Percentiles rank a stretch among this genome's conserved stretches.
Evolutionary conservation across 2,797 vertebrate species (phyloP).

Genomic region (Scolopax bukidnonensis): DNA sequence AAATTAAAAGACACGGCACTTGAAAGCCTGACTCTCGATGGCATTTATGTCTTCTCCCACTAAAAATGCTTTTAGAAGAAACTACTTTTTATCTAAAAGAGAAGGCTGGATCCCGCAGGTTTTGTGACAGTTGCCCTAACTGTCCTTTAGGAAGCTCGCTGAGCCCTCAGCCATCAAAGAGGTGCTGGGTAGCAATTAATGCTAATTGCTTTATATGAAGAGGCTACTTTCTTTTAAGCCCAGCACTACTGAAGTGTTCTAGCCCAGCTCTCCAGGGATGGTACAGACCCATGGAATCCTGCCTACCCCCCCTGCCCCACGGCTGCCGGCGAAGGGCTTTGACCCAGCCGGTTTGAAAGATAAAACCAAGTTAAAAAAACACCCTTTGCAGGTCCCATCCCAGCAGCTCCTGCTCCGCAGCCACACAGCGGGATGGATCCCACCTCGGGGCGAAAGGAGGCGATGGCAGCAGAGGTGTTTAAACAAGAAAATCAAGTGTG

Average conservation of each 20-base stretch:
- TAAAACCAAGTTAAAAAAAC: not conserved
- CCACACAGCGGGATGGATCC: not conserved
- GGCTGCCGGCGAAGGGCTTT: not conserved
- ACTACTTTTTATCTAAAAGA: not conserved
- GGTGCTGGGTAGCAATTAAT: constrained; percentile 28
- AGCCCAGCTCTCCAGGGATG: rapidly evolving
- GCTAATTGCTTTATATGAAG: constrained; percentile 22
- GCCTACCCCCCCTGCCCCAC: not conserved
- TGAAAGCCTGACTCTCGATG: not conserved
- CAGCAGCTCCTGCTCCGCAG: not conserved
- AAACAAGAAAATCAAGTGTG: not conserved
- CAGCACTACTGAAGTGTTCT: not conserved
- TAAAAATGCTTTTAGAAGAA: not conserved
- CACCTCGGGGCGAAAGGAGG: not conserved
- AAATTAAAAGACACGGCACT: rapidly evolving
- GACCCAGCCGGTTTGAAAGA: not conserved
- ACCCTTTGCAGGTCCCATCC: rapidly evolving
- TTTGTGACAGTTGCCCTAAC: not conserved
- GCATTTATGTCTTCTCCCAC: rapidly evolving
- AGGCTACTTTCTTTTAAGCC: constrained; percentile 42
- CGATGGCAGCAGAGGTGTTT: rapidly evolving
- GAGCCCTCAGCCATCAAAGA: constrained; percentile 4
- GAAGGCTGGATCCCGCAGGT: not conserved
- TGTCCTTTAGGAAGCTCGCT: not conserved
- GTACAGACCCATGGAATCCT: rapidly evolving